phyloP scores from a whole-genome alignment of 2,888 invertebrate species.

The Punctoribates punctum region DNA sequence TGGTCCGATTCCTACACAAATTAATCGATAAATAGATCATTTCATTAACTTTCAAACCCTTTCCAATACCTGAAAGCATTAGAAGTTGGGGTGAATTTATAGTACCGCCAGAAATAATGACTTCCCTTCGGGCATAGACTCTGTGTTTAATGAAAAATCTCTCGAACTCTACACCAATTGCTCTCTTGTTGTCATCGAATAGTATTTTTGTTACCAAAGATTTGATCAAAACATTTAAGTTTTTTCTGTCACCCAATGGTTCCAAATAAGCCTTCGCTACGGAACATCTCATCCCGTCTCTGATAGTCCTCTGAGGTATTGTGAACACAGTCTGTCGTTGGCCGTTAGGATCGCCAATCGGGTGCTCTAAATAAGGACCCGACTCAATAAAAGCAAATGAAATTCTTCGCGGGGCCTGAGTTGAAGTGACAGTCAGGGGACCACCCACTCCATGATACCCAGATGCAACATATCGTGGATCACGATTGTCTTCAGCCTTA shows the following conservation, averaged over 20 bases:
- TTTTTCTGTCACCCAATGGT: too few relatives aligned
- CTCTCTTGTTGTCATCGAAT: conserved; percentile 70
- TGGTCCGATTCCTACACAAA: conserved; percentile 43
- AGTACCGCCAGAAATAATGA: conserved; percentile 50
- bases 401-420: conserved; percentile 44
- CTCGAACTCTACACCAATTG: conserved; percentile 55
- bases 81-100: conserved; percentile 53
- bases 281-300: conserved; percentile 50
- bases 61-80: conserved; percentile 48
- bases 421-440: conserved; percentile 46
- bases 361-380: conserved; percentile 9
- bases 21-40: too few relatives aligned
- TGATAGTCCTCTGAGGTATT: conserved; percentile 48
- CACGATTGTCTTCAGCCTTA: conserved; percentile 54
- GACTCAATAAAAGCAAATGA: neutral
- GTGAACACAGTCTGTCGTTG: conserved; percentile 41
- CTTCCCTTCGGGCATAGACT: conserved; percentile 50
- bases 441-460: conserved; percentile 45
- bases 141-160: conserved; percentile 45
- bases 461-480: conserved; percentile 44
- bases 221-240: too few relatives aligned
- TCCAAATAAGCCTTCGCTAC: conserved; percentile 50
- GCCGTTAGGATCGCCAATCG: conserved; percentile 37
- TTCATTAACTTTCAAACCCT: neutral
- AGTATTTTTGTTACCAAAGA: conserved; percentile 54